Conservation (phyloP, 2,113 vertebrate species). For the Pluvianellus socialis region DNA sequence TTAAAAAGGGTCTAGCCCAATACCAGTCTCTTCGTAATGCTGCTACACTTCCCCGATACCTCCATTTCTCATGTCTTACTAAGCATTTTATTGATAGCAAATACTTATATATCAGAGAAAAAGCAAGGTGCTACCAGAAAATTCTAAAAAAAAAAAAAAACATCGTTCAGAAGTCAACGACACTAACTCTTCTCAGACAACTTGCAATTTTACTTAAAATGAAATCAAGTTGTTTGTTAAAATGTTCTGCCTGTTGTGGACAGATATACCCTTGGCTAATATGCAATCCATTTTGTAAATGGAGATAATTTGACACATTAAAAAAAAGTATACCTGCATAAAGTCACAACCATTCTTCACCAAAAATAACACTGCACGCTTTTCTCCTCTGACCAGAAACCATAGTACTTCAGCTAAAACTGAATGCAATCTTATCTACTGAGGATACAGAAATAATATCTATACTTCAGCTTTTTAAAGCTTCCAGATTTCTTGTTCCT, state of each 20-base stretch:
- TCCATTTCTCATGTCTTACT: not conserved
- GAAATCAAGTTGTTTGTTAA: not conserved
- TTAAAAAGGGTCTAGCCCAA: not conserved
- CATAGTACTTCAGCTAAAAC: not conserved
- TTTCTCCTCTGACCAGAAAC: not conserved
- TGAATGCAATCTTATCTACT: not conserved
- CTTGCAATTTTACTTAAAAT: not conserved
- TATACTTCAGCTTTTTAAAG: not conserved
- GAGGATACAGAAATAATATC: not conserved
- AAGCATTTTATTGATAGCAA: not conserved
- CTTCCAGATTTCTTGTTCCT: not conserved
- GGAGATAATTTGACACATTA: not conserved
- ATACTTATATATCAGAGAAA: not conserved
- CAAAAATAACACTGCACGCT: not conserved
- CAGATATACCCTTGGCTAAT: not conserved
- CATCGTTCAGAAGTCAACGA: not conserved
- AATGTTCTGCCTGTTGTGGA: not conserved
- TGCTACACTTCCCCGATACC: fast-evolving
- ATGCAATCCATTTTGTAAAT: not conserved
- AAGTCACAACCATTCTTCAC: not conserved
- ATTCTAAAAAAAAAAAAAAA: not conserved
- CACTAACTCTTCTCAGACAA: not conserved
- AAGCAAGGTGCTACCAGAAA: not conserved
- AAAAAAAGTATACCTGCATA: not conserved
- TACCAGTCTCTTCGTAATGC: not conserved